Base-by-base conservation (phyloP, 2,888 invertebrate genomes). In the Copidosoma aretas region DNA sequence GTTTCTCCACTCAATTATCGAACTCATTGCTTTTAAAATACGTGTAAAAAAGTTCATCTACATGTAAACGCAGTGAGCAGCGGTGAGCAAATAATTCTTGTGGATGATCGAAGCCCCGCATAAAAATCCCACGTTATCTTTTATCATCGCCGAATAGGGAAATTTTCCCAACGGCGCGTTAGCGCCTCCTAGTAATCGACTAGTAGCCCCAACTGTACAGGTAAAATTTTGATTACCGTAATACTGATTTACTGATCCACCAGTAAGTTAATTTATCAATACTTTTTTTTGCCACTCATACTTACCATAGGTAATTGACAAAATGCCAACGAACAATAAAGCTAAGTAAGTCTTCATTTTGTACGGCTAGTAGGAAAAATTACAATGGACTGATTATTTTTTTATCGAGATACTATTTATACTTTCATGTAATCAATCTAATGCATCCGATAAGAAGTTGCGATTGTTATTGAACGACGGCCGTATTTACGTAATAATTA, bases 141-240 rank as follows among this genome's bases (percentile, higher is more conserved):
- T 77, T 1, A 89, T 76, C 0, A 89, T 89, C 0, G 87, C 88
- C 77, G 84, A 84, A 78, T 88, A 88, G 0, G 88, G 88, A n/a
- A 84, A 85, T 10, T 88, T 86, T 0, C 87, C 88, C 49, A 87
- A 87, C 0, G 83, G 77, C 0, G 89, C 89, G 54, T 85, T 81
- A 0, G 83, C 83, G 0, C 89, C 89, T 0, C 89, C 89, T 12
- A 82, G 79, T 22, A 65, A 43, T 21, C 59, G 22, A n/a, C 10
- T 51, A 24, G 19, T 1, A 12, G 46, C 54, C 43, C 25, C 22
- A 54, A 43, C 53, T 41, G 14, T 8, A 56, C 43, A n/a, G 21
- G 12, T 39, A 57, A 14, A 39, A 19, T n/a, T n/a, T n/a, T n/a
- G n/a, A n/a, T n/a, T n/a, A n/a, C n/a, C n/a, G n/a, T n/a, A n/a